A percentile compares a stretch with the other conserved stretches of the same genome.
Evolutionary conservation across 2,888 invertebrate species (phyloP).

Genomic region (Pyrrhosoma nymphula): DNA sequence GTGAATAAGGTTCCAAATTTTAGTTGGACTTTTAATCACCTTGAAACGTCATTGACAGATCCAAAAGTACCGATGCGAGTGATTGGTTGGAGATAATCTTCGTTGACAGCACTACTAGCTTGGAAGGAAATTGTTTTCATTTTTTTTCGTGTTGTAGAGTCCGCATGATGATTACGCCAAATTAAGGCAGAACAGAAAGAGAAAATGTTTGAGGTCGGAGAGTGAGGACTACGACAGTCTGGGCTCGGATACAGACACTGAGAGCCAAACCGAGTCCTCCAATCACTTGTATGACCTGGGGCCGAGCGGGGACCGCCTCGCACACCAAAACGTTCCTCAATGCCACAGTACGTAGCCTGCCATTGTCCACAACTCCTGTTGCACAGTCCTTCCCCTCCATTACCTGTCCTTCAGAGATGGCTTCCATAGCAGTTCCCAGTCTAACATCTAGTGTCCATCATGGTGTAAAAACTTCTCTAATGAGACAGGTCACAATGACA

Average conservation of each 20-base stretch:
- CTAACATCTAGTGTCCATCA: background rate
- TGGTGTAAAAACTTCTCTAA: constrained; percentile 39
- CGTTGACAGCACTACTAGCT: constrained; percentile 48
- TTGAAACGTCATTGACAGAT: constrained; percentile 52
- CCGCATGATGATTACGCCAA: constrained; percentile 73
- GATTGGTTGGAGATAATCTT: constrained; percentile 45
- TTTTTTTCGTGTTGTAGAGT: constrained; percentile 72
- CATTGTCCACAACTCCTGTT: constrained; percentile 46
- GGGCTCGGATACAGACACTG: constrained; percentile 72
- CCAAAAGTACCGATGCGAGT: constrained; percentile 39
- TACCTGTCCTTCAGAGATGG: constrained; percentile 61
- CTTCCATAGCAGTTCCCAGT: constrained; percentile 64
- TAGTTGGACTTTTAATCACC: constrained; percentile 49
- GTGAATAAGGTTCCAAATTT: constrained; percentile 47
- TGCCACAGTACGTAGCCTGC: constrained; percentile 52
- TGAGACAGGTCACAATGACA: background rate
- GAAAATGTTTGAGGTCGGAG: constrained; percentile 73
- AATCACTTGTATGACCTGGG: constrained; percentile 73
- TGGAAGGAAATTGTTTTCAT: constrained; percentile 18
- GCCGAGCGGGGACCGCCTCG: constrained; percentile 69
- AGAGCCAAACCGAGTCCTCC: constrained; percentile 72
- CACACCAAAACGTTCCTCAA: constrained; percentile 68
- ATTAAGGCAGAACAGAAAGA: constrained; percentile 73
- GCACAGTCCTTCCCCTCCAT: background rate
- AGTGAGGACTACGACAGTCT: constrained; percentile 75